Base-by-base conservation (phyloP, 1,140 invertebrate genomes). In the Lepidotrigona ventralis region DNA sequence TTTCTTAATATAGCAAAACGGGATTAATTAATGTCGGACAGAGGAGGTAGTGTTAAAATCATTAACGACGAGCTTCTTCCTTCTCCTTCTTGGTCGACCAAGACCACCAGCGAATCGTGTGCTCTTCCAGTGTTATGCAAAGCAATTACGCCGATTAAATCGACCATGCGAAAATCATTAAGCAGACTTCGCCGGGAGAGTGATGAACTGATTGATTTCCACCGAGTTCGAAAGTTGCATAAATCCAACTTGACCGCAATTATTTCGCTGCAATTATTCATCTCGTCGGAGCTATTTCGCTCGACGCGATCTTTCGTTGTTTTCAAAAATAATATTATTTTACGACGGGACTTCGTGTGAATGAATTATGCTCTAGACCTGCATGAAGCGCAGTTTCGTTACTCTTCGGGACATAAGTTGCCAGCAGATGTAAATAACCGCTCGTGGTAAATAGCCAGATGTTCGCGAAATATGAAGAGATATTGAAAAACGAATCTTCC, bases 31-130 rank as follows among this genome's bases (percentile, higher is more conserved):
- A 79, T 26, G 46, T 39, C 29, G 51, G 23, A 83, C 81, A 83
- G 81, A 79, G 81, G 68, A 56, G 60, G 58, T 72, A 83, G 81
- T 83, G 81, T 83, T 79, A n/a, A 23, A 33, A 83, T 60, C 64
- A 29, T 83, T 79, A 79, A 76, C 33, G 64, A 77, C 54, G 17
- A 70, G 39, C 39, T 78, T 69, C 26, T 76, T 73, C 26, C 60
- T 80, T 77, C 63, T 69, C 26, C 9, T 39, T 3, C 19, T 70
- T 46, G 39, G 60, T 70, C 74, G 26, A 54, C 19, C 64, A 39
- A 60, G 64, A 77, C 54, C 74, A 46, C 54, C 64, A 33, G 17
- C 19, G 64, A 78, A 70, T 60, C 64, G 73, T 15, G 23, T n/a
- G 26, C 54, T 9, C 64, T 56, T 53, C 21, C 21, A 68, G 19